Base-by-base conservation (phyloP, 2,888 invertebrate species). In the Ennomos quercinarius region DNA sequence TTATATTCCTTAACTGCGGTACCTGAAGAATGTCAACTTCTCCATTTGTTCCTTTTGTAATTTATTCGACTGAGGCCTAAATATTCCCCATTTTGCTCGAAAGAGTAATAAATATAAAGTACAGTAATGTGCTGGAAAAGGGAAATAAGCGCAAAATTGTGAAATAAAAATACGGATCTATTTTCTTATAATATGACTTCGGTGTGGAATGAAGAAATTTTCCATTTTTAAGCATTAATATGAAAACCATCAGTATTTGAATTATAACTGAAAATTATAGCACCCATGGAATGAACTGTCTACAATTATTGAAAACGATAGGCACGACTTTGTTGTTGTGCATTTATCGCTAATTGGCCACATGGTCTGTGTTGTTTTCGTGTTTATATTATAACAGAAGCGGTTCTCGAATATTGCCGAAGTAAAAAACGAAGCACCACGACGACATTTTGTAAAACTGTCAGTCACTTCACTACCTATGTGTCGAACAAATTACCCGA, bases 221-320 rank as follows among this genome's bases (percentile, higher is more conserved):
- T 71, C 72, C 72, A 66, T 68, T 77, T 73, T 76, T 72, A 66
- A 72, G 67, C 71, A 52, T 57, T 70, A 74, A 73, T 71, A 74
- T 70, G 70, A 65, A 73, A 76, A 73, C 69, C 61, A 63, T 71
- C 69, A 73, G 72, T 77, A 74, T 79, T 82, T 73, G 68, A 78
- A 83, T 79, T 79, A 83, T 81, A 84, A 83, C 84, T 84, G 79
- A 76, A 83, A 86, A 81, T 86, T 82, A 86, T 86, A 77, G 81
- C 75, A 70, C 70, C 75, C 78, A 78, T 81, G 78, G 80, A 80
- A 77, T 78, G 36, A 79, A 80, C 79, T 80, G 81, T 86, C 85
- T 81, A 77, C 80, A 72, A 70, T 71, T 72, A 70, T 71, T 72
- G 71, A 74, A 74, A 77, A 72, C 72, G 75, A 72, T 68, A 74